Evolutionary conservation across 92 coral and sea anemone species (phyloP), one percentile per base, ranked within the genome.

Genomic region (Phenganax marumi): DNA sequence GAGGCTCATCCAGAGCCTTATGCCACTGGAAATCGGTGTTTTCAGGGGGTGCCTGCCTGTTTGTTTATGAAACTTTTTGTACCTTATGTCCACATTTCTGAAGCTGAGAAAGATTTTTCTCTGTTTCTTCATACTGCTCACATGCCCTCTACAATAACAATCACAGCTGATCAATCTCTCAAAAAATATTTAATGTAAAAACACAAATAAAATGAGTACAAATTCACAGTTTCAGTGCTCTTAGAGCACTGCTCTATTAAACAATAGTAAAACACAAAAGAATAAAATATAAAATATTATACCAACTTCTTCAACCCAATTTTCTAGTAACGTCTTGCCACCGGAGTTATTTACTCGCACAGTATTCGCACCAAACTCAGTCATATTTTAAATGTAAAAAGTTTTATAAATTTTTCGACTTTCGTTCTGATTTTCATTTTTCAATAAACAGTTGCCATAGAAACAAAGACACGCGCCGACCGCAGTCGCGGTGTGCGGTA

Each of bases 281-380:
- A n/a, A 58, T 25, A 53, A n/a, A 22, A 58, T 25, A 53, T 8
- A 22, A 52, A 63, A 57, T 26, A 22, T 43, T 48, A 50, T 21
- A 7, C 90, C 52, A 82, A 91, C 99, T 95, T 96, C 99, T 88
- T 96, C 99, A 8, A 96, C 99, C 99, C 99, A 96, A 73, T 96
- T 96, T 68, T 96, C 99, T 62, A 96, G 84, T 75, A 96, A 82
- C 9, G 97, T 92, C 85, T 90, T 90, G 4, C 99, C 99, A 62
- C 93, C 91, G 7, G 96, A 90, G 70, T 92, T 95, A 72, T 86
- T 96, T 56, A 92, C 91, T 60, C 97, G 87, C 49, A 91, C 80
- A 14, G 91, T 90, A 68, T 85, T 92, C 17, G 89, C 88, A 22
- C 86, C 71, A 49, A 90, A 90, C 1, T 85, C 85, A 73, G 90